Percentiles rank a stretch among this genome's conserved stretches.
Conservation (phyloP, 2,113 vertebrate genomes). For the Callorhinus ursinus region DNA sequence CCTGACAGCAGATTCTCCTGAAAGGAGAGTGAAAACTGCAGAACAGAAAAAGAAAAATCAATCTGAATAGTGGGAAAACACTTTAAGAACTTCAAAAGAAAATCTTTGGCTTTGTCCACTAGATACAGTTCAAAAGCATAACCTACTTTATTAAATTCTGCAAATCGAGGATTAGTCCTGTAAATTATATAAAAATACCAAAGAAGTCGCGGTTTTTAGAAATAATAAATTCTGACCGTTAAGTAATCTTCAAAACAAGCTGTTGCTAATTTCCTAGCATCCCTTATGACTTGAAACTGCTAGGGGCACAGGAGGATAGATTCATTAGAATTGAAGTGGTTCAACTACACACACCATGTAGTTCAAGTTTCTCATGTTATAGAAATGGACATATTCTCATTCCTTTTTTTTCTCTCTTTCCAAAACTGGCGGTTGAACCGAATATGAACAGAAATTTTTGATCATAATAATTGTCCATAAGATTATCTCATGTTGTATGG, state of each 20-base stretch:
- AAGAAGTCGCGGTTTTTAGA: conserved; percentile 59
- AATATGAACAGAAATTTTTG: conserved; percentile 21
- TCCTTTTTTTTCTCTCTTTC: neutral
- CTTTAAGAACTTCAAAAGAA: conserved; percentile 57
- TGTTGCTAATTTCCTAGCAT: conserved; percentile 10
- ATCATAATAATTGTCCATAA: neutral
- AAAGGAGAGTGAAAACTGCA: neutral
- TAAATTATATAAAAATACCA: neutral
- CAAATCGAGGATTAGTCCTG: neutral
- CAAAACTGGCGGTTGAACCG: neutral
- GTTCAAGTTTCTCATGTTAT: neutral
- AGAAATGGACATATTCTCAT: neutral
- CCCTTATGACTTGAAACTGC: neutral
- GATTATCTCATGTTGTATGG: neutral
- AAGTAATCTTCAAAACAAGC: conserved; percentile 53
- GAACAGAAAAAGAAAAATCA: conserved; percentile 46
- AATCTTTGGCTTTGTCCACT: conserved; percentile 39
- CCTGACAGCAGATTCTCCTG: conserved; percentile 9
- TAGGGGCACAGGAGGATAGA: neutral
- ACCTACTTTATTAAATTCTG: conserved; percentile 36
- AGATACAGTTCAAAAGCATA: neutral
- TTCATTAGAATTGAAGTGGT: neutral
- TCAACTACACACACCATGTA: neutral
- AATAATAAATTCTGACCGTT: conserved; percentile 42
- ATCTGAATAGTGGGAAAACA: conserved; percentile 3